These are phyloP conservation scores for Saccostrea cuccullata DNA, from an alignment of 1,140 invertebrate genomes.

Conservation along the genomic window DNA sequence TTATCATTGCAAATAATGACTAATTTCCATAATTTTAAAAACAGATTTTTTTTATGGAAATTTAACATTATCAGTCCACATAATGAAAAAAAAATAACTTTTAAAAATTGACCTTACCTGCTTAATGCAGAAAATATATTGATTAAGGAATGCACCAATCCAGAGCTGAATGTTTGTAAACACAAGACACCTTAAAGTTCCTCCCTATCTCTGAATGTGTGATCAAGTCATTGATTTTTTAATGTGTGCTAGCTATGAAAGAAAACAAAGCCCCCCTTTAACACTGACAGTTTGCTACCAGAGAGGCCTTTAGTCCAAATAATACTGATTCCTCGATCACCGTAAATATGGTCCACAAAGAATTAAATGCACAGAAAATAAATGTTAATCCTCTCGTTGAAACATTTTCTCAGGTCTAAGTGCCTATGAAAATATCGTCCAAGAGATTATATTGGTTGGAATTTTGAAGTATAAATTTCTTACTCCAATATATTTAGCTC, in stretches of 20 bases:
- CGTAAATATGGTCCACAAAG: neutral
- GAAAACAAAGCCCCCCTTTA: neutral
- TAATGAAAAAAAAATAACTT: neutral
- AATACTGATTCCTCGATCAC: neutral
- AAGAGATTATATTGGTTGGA: neutral
- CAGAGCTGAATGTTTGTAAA: neutral
- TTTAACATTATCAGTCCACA: too few relatives aligned
- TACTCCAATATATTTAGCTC: neutral
- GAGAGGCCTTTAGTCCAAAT: neutral
- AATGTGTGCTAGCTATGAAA: neutral
- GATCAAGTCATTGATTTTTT: slow-evolving; percentile 29
- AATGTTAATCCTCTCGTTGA: neutral
- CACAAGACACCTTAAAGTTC: neutral
- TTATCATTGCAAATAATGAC: too few relatives aligned
- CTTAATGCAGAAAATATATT: neutral
- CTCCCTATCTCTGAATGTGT: neutral
- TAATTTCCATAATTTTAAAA: too few relatives aligned
- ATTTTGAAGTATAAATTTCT: neutral
- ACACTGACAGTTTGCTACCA: neutral
- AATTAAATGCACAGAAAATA: neutral
- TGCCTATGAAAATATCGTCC: slow-evolving; percentile 13
- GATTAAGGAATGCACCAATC: neutral
- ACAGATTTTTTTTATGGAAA: too few relatives aligned
- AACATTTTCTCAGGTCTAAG: neutral
- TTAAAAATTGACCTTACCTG: neutral